Conservation (phyloP, 2,113 vertebrate species). For the Buteo buteo region DNA sequence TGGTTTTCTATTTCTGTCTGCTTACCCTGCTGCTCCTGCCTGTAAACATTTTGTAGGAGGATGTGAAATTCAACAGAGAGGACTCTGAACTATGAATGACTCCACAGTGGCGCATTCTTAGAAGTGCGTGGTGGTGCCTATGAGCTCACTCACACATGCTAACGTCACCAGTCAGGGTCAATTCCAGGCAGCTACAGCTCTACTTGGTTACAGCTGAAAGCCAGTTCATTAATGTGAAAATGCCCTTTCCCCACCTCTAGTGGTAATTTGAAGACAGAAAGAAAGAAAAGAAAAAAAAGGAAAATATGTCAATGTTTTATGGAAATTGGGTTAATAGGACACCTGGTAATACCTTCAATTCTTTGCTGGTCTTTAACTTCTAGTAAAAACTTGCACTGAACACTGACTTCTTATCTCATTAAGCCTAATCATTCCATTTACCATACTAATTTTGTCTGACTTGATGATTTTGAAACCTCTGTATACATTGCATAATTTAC, state of each 20-base stretch:
- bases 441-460: neutral
- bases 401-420: neutral
- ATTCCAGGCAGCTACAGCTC: neutral
- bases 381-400: neutral
- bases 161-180: neutral
- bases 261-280: neutral
- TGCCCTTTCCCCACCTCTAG: neutral
- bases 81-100: conserved; percentile 32
- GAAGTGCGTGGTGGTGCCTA: conserved; percentile 16
- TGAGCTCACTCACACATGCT: conserved; percentile 30
- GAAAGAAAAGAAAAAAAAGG: neutral
- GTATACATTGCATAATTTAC: neutral
- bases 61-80: conserved; percentile 43
- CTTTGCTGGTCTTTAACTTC: neutral
- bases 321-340: neutral
- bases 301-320: neutral
- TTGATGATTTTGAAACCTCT: neutral
- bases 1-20: conserved; percentile 63
- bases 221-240: neutral
- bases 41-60: conserved; percentile 48
- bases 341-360: neutral
- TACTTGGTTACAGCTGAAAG: neutral
- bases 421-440: neutral
- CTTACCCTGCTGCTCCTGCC: conserved; percentile 34
- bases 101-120: conserved; percentile 1